Base-by-base conservation (phyloP, 1,140 invertebrate genomes). In the Thaumatotibia leucotreta region DNA sequence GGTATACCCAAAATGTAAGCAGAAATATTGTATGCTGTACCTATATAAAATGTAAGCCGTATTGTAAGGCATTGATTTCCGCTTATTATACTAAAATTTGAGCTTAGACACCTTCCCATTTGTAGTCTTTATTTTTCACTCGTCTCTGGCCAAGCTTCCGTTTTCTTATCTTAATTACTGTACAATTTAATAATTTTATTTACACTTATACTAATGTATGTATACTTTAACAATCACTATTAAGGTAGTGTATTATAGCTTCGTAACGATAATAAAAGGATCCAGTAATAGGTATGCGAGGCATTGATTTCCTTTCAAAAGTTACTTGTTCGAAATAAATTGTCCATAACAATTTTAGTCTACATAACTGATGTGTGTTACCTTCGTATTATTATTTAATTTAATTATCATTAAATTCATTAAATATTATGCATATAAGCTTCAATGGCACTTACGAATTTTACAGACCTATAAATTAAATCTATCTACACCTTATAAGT, bases 401-500 rank as follows among this genome's bases (percentile, higher is more conserved):
- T 20, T 63, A 24, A 58, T 33, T 35, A 32, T 33, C n/a, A n/a
- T n/a, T n/a, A n/a, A n/a, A n/a, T n/a, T n/a, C n/a, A n/a, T n/a
- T n/a, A 32, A 63, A 33, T 63, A 33, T 58, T 58, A 58, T n/a
- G 27, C 27, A 63, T n/a, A 63, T 22, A 35, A 63, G 33, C 61
- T 35, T 39, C 33, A 63, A 63, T 63, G 33, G 33, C 61, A 63
- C 33, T 63, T 35, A 63, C 22, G 33, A 63, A 39, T 63, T 58
- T 58, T 58, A 58, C 52, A 58, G 52, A 58, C 23, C n/a, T 58
- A 58, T 29, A 22, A 5, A 14, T 45, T 45, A 45, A 1, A 27
- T 14, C 20, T 27, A 27, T 14, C 11, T 58, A 58, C 52, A 54
- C 20, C n/a, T n/a, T n/a, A n/a, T n/a, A n/a, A n/a, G n/a, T n/a